Conservation (phyloP, 2,797 vertebrate genomes). For the Nannoperca australis region DNA sequence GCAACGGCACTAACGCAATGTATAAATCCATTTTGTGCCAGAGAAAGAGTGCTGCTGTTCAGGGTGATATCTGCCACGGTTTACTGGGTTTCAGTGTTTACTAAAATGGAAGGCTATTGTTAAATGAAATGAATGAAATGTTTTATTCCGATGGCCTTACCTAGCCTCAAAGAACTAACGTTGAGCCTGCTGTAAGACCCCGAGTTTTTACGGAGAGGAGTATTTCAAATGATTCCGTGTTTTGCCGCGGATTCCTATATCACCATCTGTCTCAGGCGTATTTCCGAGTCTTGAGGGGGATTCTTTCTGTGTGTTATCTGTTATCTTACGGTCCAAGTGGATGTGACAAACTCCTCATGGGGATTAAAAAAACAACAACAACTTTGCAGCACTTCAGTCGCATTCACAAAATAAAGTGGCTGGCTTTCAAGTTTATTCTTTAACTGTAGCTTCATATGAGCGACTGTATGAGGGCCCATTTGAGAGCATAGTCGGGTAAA, state of each 20-base stretch:
- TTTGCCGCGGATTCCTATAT: neutral
- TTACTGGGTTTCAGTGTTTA: slow-evolving; percentile 23
- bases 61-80: slow-evolving; percentile 35
- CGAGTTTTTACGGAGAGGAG: neutral
- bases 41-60: slow-evolving; percentile 40
- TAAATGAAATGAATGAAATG: slow-evolving; percentile 51
- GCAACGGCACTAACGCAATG: slow-evolving; percentile 55
- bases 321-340: slow-evolving; percentile 11
- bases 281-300: neutral
- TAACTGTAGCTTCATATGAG: neutral
- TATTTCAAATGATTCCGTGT: neutral
- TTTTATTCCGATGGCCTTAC: slow-evolving; percentile 58
- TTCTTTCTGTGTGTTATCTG: neutral
- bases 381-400: slow-evolving; percentile 2
- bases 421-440: neutral
- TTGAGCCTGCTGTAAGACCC: slow-evolving; percentile 1
- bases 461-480: neutral
- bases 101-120: slow-evolving; percentile 55
- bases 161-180: slow-evolving; percentile 7
- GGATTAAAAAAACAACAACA: neutral
- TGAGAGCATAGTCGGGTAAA: neutral
- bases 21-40: slow-evolving; percentile 11
- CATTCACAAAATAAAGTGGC: slow-evolving; percentile 31
- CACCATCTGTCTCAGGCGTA: neutral
- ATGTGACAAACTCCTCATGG: slow-evolving; percentile 12